Percentiles rank a stretch among this genome's conserved stretches.
Evolutionary conservation across 2,888 invertebrate species (phyloP).

Genomic region (Athalia cordata): DNA sequence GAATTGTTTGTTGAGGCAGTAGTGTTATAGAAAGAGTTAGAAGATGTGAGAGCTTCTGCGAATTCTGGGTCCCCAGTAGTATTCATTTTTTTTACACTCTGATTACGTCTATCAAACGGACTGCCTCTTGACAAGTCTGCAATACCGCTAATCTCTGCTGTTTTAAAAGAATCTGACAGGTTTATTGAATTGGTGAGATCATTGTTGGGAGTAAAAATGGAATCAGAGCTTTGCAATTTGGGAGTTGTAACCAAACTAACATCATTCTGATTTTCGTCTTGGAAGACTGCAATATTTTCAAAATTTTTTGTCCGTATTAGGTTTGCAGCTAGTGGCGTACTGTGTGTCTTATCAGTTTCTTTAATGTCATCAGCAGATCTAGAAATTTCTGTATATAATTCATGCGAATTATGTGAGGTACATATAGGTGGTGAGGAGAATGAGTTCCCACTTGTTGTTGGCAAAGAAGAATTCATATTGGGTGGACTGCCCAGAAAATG

Average conservation of each 20-base stretch:
- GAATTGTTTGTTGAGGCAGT: neutral
- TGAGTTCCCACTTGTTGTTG: constrained; percentile 38
- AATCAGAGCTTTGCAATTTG: constrained; percentile 21
- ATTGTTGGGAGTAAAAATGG: neutral
- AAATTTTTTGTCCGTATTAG: constrained; percentile 56
- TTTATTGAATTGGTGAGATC: constrained; percentile 25
- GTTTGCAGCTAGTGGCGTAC: constrained; percentile 12
- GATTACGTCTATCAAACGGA: constrained; percentile 14
- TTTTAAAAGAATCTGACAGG: constrained; percentile 22
- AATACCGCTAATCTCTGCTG: constrained; percentile 36
- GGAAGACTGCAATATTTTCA: constrained; percentile 54
- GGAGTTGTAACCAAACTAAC: constrained; percentile 43
- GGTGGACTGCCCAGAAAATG: constrained; percentile 54
- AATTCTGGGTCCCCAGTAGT: constrained; percentile 10
- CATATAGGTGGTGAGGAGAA: constrained; percentile 31
- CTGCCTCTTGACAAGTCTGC: constrained; percentile 27
- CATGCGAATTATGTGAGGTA: neutral
- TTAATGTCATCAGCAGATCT: constrained; percentile 53
- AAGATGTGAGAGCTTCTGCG: neutral
- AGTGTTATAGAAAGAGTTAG: neutral
- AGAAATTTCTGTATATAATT: constrained; percentile 47
- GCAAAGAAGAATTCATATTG: constrained; percentile 55
- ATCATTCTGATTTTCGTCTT: constrained; percentile 59
- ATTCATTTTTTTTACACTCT: neutral
- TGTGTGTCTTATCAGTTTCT: neutral